phyloP scores from a whole-genome alignment of 1,140 invertebrate genomes.

The Bradysia coprophila region DNA sequence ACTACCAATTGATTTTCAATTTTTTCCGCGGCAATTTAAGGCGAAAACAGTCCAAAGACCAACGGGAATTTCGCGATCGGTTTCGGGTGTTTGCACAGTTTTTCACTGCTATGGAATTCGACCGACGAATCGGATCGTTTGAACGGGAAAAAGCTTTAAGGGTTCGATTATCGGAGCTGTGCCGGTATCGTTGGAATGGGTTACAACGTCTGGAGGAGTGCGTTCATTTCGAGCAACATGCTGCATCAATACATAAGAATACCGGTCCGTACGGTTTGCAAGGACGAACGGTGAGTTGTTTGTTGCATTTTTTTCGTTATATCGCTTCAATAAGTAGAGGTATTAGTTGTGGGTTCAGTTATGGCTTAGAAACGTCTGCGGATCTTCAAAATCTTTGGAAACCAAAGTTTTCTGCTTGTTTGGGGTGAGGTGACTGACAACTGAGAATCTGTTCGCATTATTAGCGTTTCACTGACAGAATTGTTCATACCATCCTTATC shows the following conservation, averaged over 20 bases:
- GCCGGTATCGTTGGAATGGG: constrained; percentile 63
- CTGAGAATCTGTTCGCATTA: too few relatives aligned
- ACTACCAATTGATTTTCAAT: constrained; percentile 66
- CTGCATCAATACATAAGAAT: constrained; percentile 23
- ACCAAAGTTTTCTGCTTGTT: too few relatives aligned
- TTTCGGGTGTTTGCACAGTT: constrained; percentile 75
- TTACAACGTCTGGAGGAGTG: constrained; percentile 64
- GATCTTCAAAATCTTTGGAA: constrained; percentile 9
- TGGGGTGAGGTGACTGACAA: too few relatives aligned
- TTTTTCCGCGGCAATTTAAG: constrained; percentile 41
- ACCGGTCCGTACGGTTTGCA: constrained; percentile 19
- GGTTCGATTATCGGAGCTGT: constrained; percentile 60
- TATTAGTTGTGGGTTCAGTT: too few relatives aligned
- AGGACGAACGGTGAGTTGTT: constrained; percentile 22
- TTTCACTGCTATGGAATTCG: constrained; percentile 65
- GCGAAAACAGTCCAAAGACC: constrained; percentile 22
- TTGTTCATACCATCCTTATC: too few relatives aligned
- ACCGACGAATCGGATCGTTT: constrained; percentile 53
- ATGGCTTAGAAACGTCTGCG: too few relatives aligned
- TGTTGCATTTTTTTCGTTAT: too few relatives aligned
- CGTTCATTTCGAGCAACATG: constrained; percentile 62
- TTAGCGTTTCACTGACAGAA: too few relatives aligned
- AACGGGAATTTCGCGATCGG: constrained; percentile 54
- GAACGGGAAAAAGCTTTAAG: constrained; percentile 69
- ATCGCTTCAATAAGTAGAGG: too few relatives aligned